Base-by-base conservation (phyloP, 1,140 invertebrate species). In the Papilio machaon region DNA sequence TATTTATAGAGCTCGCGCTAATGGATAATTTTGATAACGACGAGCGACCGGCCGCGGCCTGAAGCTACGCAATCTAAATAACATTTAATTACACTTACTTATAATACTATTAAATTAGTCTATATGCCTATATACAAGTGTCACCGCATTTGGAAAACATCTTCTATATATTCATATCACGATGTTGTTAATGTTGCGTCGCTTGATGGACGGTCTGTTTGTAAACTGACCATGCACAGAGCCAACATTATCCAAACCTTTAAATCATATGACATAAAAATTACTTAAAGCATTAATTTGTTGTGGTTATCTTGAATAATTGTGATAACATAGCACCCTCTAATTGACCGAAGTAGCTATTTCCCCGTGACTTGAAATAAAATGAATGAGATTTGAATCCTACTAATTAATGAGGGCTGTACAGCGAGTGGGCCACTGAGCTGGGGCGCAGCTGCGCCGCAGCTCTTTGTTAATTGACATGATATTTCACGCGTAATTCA, bases 1-100 rank as follows among this genome's bases (percentile, higher is more conserved):
- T 70, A 70, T 70, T 35, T 70, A 38, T 70, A 70, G 64, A 70
- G 64, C 64, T 70, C 30, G 64, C 30, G 64, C 64, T 35, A 70
- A 70, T 70, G 64, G 23, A 64, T 70, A 13, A 70, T 70, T 70
- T 15, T 15, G 30, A 35, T 70, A 70, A 38, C 30, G 64, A 70
- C 38, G 38, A 2, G 38, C 38, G 38, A 43, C 38, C 38, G 7
- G 38, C 38, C 38, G 38, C 38, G 38, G 4, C 38, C 38, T 43
- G 4, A 7, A 43, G 38, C 38, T 43, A 43, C 7, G 38, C 38
- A 43, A 43, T 43, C 38, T 6, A 43, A 43, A 43, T 43, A 43
- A 43, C 3, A 43, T 43, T 4, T 7, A 43, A 43, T 7, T 43
- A 43, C 3, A 43, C 38, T 43, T 43, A 43, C 38, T 43, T 6